A percentile compares a stretch with the other conserved stretches of the same genome.
phyloP scores from a whole-genome alignment of 2,113 vertebrate genomes.

The Xenopus tropicalis region DNA sequence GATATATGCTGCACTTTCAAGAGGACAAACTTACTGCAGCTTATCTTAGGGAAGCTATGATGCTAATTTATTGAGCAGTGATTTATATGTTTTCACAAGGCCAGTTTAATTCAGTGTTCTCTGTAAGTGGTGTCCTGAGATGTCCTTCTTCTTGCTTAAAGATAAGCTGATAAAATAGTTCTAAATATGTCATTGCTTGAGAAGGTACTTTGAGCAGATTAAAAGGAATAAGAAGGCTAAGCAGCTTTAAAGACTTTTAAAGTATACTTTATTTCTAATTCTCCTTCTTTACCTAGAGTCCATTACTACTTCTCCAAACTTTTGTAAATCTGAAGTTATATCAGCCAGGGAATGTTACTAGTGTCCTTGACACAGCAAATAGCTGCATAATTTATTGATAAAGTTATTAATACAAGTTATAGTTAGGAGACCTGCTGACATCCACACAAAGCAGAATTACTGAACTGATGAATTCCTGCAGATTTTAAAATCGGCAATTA shows the following conservation, averaged over 20 bases:
- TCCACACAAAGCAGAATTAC: background rate
- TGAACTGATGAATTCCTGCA: background rate
- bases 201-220: slow-evolving; percentile 42
- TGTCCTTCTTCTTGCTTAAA: slow-evolving; percentile 39
- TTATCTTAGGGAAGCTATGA: slow-evolving; percentile 38
- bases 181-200: slow-evolving; percentile 40
- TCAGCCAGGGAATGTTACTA: too few species aligned
- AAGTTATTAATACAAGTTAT: slow-evolving; percentile 10
- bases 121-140: slow-evolving; percentile 39
- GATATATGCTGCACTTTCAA: slow-evolving; percentile 21
- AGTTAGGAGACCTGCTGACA: slow-evolving; percentile 9
- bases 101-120: slow-evolving; percentile 30
- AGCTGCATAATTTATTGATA: background rate
- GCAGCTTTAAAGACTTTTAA: slow-evolving; percentile 25
- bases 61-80: slow-evolving; percentile 39
- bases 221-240: slow-evolving; percentile 30
- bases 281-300: slow-evolving; percentile 20
- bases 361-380: slow-evolving; percentile 6
- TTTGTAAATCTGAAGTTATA: background rate
- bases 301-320: slow-evolving; percentile 16
- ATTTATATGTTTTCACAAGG: slow-evolving; percentile 39
- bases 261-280: slow-evolving; percentile 20
- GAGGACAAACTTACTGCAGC: slow-evolving; percentile 31
- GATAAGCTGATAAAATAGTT: slow-evolving; percentile 46
- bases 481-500: too few species aligned